phyloP scores from a whole-genome alignment of 2,113 vertebrate genomes.

The Aplodontia rufa region DNA sequence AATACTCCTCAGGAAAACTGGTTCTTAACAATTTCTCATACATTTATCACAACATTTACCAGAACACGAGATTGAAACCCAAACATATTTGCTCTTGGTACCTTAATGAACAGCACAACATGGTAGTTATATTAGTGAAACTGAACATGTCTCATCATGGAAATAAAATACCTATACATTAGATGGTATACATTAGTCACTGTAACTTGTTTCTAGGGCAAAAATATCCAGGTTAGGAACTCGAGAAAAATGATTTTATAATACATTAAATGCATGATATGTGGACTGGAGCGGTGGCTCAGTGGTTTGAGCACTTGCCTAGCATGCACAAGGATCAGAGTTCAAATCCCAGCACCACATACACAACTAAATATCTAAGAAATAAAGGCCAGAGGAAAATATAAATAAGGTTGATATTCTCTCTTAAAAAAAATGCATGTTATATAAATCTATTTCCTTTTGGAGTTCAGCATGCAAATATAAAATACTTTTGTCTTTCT shows the following conservation, averaged over 20 bases:
- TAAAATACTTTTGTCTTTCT: background rate
- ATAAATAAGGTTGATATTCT: too few relatives aligned
- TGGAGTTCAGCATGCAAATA: constrained; percentile 2
- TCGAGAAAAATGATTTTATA: background rate
- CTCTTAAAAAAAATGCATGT: constrained; percentile 14
- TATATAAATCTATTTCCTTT: background rate
- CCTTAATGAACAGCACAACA: background rate
- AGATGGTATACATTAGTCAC: background rate
- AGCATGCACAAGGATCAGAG: too few relatives aligned
- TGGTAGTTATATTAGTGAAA: background rate
- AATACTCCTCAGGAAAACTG: background rate
- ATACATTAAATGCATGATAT: background rate
- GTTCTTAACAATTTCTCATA: background rate
- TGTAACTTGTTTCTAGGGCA: background rate
- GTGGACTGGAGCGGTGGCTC: too few relatives aligned
- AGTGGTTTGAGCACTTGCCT: too few relatives aligned
- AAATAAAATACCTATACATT: background rate
- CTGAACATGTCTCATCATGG: background rate
- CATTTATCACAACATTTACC: background rate
- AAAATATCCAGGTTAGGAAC: background rate
- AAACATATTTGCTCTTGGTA: background rate
- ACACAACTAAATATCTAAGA: too few relatives aligned
- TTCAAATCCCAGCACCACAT: too few relatives aligned
- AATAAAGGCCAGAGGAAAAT: too few relatives aligned
- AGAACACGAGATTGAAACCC: background rate